Conservation (phyloP, 2,113 vertebrate genomes). For the Menura novaehollandiae region DNA sequence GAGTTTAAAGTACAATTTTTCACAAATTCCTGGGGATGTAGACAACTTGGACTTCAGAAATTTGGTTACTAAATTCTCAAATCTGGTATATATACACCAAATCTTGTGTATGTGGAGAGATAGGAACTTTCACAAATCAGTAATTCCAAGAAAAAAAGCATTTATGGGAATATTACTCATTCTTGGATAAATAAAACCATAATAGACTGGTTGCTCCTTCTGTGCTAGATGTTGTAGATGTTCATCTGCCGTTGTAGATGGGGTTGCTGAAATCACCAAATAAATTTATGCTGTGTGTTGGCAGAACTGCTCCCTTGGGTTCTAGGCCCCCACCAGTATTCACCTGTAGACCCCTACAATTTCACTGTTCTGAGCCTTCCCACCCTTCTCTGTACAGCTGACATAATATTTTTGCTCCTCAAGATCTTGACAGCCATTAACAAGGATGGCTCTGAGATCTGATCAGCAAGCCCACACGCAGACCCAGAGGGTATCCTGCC, state of each 20-base stretch:
- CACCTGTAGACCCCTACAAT: fast-evolving
- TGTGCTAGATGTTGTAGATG: not conserved
- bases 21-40: not conserved
- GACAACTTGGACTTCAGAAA: not conserved
- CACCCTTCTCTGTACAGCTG: not conserved
- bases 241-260: not conserved
- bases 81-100: not conserved
- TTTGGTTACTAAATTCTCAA: not conserved
- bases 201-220: not conserved
- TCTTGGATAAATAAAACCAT: not conserved
- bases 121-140: not conserved
- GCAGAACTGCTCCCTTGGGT: not conserved
- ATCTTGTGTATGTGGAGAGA: not conserved
- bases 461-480: not conserved
- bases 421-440: not conserved
- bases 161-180: not conserved
- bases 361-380: not conserved
- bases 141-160: not conserved
- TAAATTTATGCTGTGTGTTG: not conserved
- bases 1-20: not conserved
- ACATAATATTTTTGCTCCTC: not conserved
- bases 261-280: not conserved
- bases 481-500: not conserved
- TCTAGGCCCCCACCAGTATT: not conserved
- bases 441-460: not conserved